Conservation (phyloP, 2,888 invertebrate genomes). For the Acrocyrtus sp. region DNA sequence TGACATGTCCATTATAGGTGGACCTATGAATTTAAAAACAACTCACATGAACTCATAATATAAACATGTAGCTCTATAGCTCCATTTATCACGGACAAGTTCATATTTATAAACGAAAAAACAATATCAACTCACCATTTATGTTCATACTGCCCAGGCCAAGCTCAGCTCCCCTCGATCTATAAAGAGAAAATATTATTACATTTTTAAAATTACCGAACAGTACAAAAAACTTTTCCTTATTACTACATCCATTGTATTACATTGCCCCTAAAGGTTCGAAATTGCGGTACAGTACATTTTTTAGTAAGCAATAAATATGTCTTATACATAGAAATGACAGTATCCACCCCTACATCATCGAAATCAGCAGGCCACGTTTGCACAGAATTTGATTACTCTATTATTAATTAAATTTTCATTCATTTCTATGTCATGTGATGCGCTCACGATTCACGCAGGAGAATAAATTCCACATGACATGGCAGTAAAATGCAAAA, state of each 20-base stretch:
- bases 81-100: not conserved
- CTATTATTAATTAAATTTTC: no score
- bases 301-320: no score
- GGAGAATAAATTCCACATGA: no score
- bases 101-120: conserved; percentile 10
- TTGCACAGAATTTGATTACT: no score
- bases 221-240: not conserved
- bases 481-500: no score
- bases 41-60: not conserved
- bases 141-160: conserved; percentile 63
- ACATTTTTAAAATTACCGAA: not conserved
- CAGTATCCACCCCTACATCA: no score
- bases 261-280: not conserved
- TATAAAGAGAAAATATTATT: conserved; percentile 18
- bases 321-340: no score
- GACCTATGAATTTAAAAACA: conserved; percentile 48
- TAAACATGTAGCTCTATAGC: not conserved
- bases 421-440: no score
- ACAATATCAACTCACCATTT: conserved; percentile 40
- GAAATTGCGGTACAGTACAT: not conserved
- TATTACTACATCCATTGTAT: no score
- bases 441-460: no score
- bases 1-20: conserved; percentile 64
- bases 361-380: no score
- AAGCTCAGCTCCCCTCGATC: conserved; percentile 60